Evolutionary conservation across 2,797 vertebrate genomes (phyloP).

Genomic region (Serranus cabrilla): DNA sequence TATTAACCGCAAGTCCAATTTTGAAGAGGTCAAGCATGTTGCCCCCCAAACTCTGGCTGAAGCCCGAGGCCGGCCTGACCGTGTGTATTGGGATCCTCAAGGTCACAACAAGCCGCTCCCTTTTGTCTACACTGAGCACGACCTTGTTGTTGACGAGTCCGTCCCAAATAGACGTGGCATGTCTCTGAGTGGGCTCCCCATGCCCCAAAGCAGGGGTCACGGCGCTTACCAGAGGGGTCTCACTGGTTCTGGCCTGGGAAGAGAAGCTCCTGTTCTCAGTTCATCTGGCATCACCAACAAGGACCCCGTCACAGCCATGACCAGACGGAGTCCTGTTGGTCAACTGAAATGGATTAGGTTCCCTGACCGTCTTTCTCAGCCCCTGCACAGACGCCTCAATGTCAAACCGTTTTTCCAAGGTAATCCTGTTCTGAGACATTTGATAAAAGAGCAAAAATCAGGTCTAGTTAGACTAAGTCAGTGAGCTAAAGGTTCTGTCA

Average conservation of each 20-base stretch:
- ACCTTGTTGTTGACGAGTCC: conserved; percentile 56
- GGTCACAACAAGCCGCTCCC: conserved; percentile 38
- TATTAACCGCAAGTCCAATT: conserved; percentile 39
- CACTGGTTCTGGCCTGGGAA: background rate
- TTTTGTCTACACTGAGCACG: conserved; percentile 46
- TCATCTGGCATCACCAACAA: conserved; percentile 8
- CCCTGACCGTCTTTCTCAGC: background rate
- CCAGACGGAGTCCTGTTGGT: background rate
- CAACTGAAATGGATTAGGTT: background rate
- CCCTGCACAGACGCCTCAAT: background rate
- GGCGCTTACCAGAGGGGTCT: conserved; percentile 33
- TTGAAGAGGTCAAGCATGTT: conserved; percentile 64
- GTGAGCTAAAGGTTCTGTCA: conserved; percentile 20
- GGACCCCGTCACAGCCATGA: background rate
- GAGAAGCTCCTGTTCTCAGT: conserved; percentile 13
- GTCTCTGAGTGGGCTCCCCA: conserved; percentile 27
- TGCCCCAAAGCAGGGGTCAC: conserved; percentile 41
- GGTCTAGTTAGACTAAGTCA: background rate
- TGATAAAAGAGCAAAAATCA: conserved; percentile 5
- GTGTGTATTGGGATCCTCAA: conserved; percentile 47
- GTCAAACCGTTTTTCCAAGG: conserved; percentile 25
- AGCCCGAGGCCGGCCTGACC: conserved; percentile 46
- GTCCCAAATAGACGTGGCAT: conserved; percentile 61
- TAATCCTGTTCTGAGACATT: conserved; percentile 6
- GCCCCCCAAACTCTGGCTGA: conserved; percentile 30